Percentiles rank a stretch among this genome's conserved stretches.
Conservation (phyloP, 2,797 vertebrate species). For the Lagorchestes hirsutus region DNA sequence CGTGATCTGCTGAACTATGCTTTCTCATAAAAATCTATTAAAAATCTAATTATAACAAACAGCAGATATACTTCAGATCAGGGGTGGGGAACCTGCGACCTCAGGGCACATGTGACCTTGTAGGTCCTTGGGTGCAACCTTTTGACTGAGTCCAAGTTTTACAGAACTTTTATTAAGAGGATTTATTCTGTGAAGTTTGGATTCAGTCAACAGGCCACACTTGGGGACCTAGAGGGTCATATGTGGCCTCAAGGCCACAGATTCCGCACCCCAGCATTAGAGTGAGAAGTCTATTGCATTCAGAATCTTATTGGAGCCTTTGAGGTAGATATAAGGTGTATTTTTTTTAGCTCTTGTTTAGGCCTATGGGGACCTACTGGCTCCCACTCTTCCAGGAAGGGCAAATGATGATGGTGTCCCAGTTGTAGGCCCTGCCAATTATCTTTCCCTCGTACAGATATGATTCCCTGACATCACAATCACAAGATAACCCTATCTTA, state of each 20-base stretch:
- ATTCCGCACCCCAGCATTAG: too few species aligned
- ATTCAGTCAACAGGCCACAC: too few species aligned
- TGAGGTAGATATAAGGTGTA: neutral
- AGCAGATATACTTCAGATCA: neutral
- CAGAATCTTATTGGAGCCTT: neutral
- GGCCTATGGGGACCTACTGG: neutral
- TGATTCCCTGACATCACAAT: neutral
- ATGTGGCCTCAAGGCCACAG: too few species aligned
- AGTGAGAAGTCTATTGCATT: neutral
- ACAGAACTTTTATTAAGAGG: too few species aligned
- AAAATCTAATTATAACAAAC: neutral
- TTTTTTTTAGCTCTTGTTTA: neutral
- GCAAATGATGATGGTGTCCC: neutral
- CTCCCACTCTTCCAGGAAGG: neutral
- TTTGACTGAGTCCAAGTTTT: too few species aligned
- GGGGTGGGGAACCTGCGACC: too few species aligned
- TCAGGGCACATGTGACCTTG: too few species aligned
- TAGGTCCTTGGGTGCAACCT: too few species aligned
- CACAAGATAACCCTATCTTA: neutral
- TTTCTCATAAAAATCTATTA: constrained; percentile 33
- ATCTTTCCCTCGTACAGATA: neutral
- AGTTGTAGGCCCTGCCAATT: neutral
- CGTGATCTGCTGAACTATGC: neutral
- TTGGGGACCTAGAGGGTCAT: too few species aligned
- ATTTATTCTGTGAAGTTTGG: too few species aligned